phyloP scores from a whole-genome alignment of 2,888 invertebrate genomes.

The Apamea epomidion region DNA sequence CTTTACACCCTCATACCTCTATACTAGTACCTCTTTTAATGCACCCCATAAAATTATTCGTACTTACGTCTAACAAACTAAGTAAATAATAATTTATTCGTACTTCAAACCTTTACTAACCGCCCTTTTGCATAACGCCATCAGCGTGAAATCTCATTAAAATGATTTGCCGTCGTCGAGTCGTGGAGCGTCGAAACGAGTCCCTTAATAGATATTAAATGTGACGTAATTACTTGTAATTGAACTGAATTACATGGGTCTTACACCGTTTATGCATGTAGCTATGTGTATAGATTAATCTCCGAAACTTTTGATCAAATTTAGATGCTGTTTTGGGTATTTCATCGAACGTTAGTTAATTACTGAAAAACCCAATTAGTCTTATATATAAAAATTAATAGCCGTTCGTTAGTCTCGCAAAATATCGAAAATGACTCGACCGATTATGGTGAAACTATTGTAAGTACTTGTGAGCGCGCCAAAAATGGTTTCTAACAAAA shows the following conservation, averaged over 20 bases:
- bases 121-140: conserved; percentile 32
- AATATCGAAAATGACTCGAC: background rate
- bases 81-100: conserved; percentile 45
- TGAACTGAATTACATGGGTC: conserved; percentile 48
- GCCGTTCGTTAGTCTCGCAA: no score
- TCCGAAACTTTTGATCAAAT: conserved; percentile 5
- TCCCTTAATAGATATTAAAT: conserved; percentile 54
- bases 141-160: conserved; percentile 51
- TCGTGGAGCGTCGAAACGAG: conserved; percentile 28
- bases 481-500: background rate
- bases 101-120: conserved; percentile 27
- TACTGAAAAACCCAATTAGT: background rate
- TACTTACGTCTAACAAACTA: conserved; percentile 15
- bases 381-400: no score
- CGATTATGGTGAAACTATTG: background rate
- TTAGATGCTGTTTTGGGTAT: background rate
- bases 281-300: conserved; percentile 6
- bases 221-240: conserved; percentile 45
- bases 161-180: conserved; percentile 38
- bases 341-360: background rate
- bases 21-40: background rate
- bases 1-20: no score
- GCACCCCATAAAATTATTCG: background rate
- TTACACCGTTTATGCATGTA: background rate
- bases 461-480: background rate